phyloP scores from a whole-genome alignment of 2,888 invertebrate genomes.

The Ophioninae sp. region DNA sequence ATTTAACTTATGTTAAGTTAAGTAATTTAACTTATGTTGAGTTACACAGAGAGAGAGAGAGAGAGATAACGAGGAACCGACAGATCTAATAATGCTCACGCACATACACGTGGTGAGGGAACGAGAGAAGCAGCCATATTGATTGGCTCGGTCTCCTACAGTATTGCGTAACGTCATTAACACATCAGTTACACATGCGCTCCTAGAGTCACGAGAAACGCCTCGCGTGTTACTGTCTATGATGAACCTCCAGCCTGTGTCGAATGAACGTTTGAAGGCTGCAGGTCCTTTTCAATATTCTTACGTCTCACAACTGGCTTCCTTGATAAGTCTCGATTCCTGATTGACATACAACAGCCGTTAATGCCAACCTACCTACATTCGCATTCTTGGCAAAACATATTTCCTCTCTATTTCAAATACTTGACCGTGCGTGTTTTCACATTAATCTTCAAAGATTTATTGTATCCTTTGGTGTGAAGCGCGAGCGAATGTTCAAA shows the following conservation, averaged over 20 bases:
- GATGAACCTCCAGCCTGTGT: constrained; percentile 39
- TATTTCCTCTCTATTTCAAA: neutral
- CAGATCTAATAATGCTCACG: constrained; percentile 42
- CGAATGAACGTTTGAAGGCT: constrained; percentile 18
- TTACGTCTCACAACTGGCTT: neutral
- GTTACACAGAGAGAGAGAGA: neutral
- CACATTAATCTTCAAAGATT: neutral
- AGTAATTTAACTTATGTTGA: too few species aligned
- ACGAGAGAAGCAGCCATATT: constrained; percentile 69
- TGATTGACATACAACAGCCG: neutral
- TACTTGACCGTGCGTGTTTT: neutral
- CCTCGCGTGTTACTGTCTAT: constrained; percentile 50
- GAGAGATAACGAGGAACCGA: constrained; percentile 3
- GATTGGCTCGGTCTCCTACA: constrained; percentile 75
- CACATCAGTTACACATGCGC: constrained; percentile 78
- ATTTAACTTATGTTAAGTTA: too few species aligned
- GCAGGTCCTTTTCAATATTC: neutral
- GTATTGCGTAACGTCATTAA: constrained; percentile 80
- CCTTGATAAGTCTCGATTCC: neutral
- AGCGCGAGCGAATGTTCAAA: too few species aligned
- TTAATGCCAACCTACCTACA: neutral
- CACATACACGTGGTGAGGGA: constrained; percentile 60
- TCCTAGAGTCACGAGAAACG: constrained; percentile 61
- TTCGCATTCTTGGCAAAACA: neutral
- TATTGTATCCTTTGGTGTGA: neutral